phyloP scores from a whole-genome alignment of 2,113 vertebrate species.

The Perca fluviatilis region DNA sequence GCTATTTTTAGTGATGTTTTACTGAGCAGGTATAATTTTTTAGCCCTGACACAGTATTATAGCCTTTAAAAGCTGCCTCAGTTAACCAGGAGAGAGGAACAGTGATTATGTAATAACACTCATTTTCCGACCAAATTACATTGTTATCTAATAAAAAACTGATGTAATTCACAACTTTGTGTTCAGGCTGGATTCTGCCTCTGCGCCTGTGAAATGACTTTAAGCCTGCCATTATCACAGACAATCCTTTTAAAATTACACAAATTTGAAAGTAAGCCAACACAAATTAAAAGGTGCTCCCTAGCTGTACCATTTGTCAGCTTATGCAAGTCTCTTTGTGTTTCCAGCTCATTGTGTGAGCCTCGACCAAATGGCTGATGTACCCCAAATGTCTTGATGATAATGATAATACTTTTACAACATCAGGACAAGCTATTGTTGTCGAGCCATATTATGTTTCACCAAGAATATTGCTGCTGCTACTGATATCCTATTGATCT shows the following conservation, averaged over 20 bases:
- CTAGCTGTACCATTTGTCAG: slow-evolving; percentile 57
- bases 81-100: background rate
- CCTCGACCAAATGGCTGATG: slow-evolving; percentile 46
- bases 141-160: slow-evolving; percentile 49
- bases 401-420: slow-evolving; percentile 58
- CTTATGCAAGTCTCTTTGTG: slow-evolving; percentile 69
- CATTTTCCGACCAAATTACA: slow-evolving; percentile 41
- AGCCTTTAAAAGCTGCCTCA: slow-evolving; percentile 9
- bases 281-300: slow-evolving; percentile 59
- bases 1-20: background rate
- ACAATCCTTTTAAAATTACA: slow-evolving; percentile 56
- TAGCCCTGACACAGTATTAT: background rate
- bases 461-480: slow-evolving; percentile 25
- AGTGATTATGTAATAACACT: slow-evolving; percentile 38
- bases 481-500: slow-evolving; percentile 50
- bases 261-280: slow-evolving; percentile 40
- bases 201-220: slow-evolving; percentile 28
- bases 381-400: slow-evolving; percentile 44
- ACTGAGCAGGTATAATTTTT: background rate
- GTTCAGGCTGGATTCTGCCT: slow-evolving; percentile 11
- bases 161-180: slow-evolving; percentile 16
- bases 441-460: slow-evolving; percentile 28
- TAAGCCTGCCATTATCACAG: slow-evolving; percentile 61
- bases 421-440: slow-evolving; percentile 23
- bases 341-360: slow-evolving; percentile 38